phyloP scores from a whole-genome alignment of 2,113 vertebrate species.

The Amphiprion percula region DNA sequence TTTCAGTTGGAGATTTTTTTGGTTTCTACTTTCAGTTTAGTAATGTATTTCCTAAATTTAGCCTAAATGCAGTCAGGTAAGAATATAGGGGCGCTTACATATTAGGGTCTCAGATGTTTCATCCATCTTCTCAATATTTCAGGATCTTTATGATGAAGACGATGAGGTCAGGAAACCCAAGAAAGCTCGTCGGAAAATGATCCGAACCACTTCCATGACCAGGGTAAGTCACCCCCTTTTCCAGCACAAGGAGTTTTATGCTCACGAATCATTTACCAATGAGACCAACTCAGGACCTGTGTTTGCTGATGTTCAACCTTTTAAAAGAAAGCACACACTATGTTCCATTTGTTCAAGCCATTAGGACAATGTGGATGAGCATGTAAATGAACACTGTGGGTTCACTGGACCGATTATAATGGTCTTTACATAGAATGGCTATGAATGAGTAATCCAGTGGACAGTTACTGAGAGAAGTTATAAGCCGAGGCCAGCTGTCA shows the following conservation, averaged over 20 bases:
- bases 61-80: too few species aligned
- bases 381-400: conserved; percentile 68
- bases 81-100: too few species aligned
- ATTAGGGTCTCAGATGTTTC: not conserved
- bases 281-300: conserved; percentile 36
- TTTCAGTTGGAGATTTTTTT: not conserved
- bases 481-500: conserved; percentile 47
- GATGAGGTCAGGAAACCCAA: conserved; percentile 87
- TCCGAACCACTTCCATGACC: conserved; percentile 85
- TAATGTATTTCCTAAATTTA: not conserved
- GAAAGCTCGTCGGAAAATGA: conserved; percentile 86
- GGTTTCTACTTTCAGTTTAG: not conserved
- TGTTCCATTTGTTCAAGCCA: conserved; percentile 70
- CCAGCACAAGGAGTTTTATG: conserved; percentile 6
- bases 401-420: conserved; percentile 68
- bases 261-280: conserved; percentile 65
- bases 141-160: conserved; percentile 89
- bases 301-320: conserved; percentile 58
- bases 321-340: conserved; percentile 56
- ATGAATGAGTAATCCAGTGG: conserved; percentile 74
- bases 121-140: conserved; percentile 14
- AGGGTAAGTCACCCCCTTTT: conserved; percentile 70
- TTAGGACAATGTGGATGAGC: conserved; percentile 68
- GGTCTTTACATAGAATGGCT: conserved; percentile 64
- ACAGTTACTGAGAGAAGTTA: conserved; percentile 55